Base-by-base conservation (phyloP, 1,140 invertebrate species). In the Homalodisca vitripennis region DNA sequence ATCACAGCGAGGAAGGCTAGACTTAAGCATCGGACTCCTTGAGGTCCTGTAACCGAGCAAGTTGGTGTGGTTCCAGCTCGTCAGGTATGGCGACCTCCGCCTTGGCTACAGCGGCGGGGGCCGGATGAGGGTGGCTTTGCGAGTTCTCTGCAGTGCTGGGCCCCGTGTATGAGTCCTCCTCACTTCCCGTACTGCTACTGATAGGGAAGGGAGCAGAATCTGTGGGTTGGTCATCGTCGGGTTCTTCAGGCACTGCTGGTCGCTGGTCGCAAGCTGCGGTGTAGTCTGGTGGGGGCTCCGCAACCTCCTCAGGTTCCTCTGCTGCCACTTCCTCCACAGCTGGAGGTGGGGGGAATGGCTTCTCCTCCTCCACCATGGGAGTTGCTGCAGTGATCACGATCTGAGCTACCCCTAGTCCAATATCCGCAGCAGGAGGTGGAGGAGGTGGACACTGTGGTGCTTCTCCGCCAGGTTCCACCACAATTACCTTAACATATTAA, bases 371-470 rank as follows among this genome's bases (percentile, higher is more conserved):
- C 73, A 86, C 81, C 90, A 93, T 92, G 26, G 92, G 93, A 3
- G 93, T 94, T 51, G 93, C 92, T 26, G 92, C 92, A 17, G 92
- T 94, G 76, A 95, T 93, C 6, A 93, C 91, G 72, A 94, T 94
- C 77, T 92, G 90, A 63, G 90, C 91, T 55, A 92, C 91, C 66
- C 89, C 89, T 53, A 93, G 83, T 73, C 87, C 87, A 66, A 53
- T 65, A 26, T 70, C 71, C 13, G 31, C 65, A 60, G 29, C 12
- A 0, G 12, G 31, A 0, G 48, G 24, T 29, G 70, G 48, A 24
- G 70, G 70, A 14, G 27, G 64, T 26, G n/a, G 30, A 34, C 24
- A 22, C 17, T 27, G 17, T 14, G 64, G 51, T 14, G 68, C 48
- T 46, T 57, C 65, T 55, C 69, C 68, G 20, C 55, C 65, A 17